These are phyloP conservation scores for Meloidogyne exigua DNA, from an alignment of 1,140 invertebrate genomes.

Conservation along the genomic window DNA sequence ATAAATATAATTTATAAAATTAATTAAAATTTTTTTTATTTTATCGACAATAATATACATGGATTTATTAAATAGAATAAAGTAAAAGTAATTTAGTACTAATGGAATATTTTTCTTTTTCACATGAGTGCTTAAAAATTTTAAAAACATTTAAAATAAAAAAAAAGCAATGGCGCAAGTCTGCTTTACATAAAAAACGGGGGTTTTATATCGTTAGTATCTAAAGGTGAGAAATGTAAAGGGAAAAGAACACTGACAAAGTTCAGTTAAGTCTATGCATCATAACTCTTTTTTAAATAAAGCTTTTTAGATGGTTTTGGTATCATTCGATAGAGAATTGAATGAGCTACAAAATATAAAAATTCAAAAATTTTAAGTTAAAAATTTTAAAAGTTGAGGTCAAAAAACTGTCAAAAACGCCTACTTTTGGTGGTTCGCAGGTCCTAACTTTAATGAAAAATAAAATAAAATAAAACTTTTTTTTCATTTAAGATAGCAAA, in stretches of 20 bases:
- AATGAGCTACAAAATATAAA: not conserved
- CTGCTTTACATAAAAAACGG: not conserved
- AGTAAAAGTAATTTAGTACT: not conserved
- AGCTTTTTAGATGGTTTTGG: not conserved
- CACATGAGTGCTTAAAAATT: not conserved
- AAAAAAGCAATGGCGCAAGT: slow-evolving; percentile 4
- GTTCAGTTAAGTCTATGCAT: not conserved
- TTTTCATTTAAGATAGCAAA: not conserved
- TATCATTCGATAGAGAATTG: not conserved
- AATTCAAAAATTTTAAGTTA: not conserved
- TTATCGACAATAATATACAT: not conserved
- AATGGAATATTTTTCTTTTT: not conserved
- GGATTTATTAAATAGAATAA: not conserved
- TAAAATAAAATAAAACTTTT: not conserved
- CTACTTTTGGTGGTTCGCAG: not conserved
- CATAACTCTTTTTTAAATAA: not conserved
- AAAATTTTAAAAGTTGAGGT: not conserved
- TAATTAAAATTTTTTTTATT: not conserved
- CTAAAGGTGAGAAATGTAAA: not conserved
- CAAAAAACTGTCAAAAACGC: not conserved
- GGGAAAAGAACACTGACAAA: not conserved
- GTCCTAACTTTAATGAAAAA: not conserved
- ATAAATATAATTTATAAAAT: not conserved
- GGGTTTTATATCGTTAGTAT: not conserved
- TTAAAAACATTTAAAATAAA: not conserved